Conservation (phyloP, 1,140 invertebrate species). For the Drosophila sucinea region DNA sequence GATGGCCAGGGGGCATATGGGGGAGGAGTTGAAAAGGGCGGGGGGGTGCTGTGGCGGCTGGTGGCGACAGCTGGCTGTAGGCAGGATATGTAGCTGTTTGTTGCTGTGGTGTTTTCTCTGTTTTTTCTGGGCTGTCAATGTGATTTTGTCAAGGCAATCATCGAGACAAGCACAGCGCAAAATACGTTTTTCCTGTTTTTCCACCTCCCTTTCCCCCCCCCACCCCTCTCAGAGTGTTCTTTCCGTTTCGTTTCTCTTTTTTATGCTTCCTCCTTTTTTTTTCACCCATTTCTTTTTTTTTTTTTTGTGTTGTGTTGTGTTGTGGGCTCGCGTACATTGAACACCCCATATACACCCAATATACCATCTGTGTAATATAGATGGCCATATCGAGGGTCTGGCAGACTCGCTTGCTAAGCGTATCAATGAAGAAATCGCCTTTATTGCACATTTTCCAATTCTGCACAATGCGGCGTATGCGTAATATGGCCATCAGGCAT, state of each 20-base stretch:
- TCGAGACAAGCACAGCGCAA: slow-evolving; percentile 38
- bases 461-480: slow-evolving; percentile 50
- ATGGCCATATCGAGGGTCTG: slow-evolving; percentile 43
- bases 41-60: background rate
- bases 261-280: background rate
- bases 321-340: slow-evolving; percentile 33
- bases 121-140: slow-evolving; percentile 55
- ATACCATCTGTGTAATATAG: slow-evolving; percentile 53
- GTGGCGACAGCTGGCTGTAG: background rate
- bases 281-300: slow-evolving; percentile 7
- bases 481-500: slow-evolving; percentile 37
- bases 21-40: background rate
- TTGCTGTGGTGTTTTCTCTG: slow-evolving; percentile 21
- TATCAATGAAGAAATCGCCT: slow-evolving; percentile 72
- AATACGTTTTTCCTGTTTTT: slow-evolving; percentile 64
- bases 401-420: slow-evolving; percentile 52
- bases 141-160: slow-evolving; percentile 75
- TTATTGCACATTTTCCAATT: slow-evolving; percentile 71
- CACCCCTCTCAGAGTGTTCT: background rate
- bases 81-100: slow-evolving; percentile 57
- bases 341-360: slow-evolving; percentile 31
- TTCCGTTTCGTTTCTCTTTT: slow-evolving; percentile 16
- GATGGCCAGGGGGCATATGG: slow-evolving; percentile 13
- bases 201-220: slow-evolving; percentile 1
- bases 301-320: background rate